Percentiles rank a stretch among this genome's conserved stretches.
Evolutionary conservation across 2,113 vertebrate genomes (phyloP).

Genomic region (Piaya cayana): DNA sequence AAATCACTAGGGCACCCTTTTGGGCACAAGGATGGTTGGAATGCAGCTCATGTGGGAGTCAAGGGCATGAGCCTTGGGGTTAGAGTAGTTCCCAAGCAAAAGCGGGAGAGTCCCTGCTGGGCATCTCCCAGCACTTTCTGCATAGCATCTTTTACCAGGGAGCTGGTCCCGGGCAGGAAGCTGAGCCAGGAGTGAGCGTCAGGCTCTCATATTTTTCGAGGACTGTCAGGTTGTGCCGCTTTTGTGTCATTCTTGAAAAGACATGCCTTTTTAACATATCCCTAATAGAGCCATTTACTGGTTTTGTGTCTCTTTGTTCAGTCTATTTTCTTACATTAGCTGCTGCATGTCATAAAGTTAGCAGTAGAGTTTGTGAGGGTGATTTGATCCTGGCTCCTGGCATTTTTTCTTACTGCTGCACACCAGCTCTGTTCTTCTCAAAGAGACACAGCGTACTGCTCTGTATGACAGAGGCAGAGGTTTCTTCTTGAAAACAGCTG

Average conservation of each 20-base stretch:
- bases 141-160: neutral
- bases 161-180: neutral
- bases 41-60: neutral
- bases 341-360: neutral
- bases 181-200: neutral
- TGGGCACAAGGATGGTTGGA: neutral
- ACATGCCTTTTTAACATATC: neutral
- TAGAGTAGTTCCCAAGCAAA: neutral
- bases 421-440: neutral
- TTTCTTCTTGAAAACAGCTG: neutral
- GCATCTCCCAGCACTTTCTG: neutral
- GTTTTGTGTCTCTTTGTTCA: neutral
- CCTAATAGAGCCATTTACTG: neutral
- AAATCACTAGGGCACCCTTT: neutral
- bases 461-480: neutral
- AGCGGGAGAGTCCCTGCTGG: neutral
- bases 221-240: neutral
- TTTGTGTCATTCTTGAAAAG: neutral
- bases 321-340: neutral
- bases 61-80: neutral
- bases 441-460: fast-evolving
- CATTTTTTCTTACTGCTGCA: neutral
- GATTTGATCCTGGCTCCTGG: neutral
- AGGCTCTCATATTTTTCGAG: too few species aligned
- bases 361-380: neutral